Percentiles rank a stretch among this genome's conserved stretches.
These are phyloP conservation scores for Melipona beecheii DNA, from an alignment of 2,888 invertebrate genomes.

Conservation along the genomic window DNA sequence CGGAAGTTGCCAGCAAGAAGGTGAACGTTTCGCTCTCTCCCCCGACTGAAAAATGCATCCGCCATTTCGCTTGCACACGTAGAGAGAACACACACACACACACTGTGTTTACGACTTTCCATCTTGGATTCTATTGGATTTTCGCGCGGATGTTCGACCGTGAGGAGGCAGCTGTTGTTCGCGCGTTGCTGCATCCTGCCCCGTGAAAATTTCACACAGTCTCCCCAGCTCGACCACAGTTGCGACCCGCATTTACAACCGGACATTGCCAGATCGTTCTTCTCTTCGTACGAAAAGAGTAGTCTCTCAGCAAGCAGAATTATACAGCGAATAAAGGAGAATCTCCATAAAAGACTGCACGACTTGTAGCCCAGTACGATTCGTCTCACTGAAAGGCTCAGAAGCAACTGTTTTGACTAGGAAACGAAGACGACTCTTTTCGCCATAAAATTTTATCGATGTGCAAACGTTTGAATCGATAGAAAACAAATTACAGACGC, in stretches of 20 bases:
- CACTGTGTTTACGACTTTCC: conserved; percentile 64
- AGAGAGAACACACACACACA: conserved; percentile 32
- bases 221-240: conserved; percentile 7
- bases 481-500: too few relatives aligned
- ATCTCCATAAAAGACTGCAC: too few relatives aligned
- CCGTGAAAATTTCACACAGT: conserved; percentile 56
- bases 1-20: conserved; percentile 41
- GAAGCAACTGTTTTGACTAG: too few relatives aligned
- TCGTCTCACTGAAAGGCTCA: too few relatives aligned
- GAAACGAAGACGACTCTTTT: too few relatives aligned
- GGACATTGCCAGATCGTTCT: neutral
- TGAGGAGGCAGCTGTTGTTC: conserved; percentile 3
- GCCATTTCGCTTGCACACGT: conserved; percentile 51
- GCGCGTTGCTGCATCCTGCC: conserved; percentile 31
- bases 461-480: too few relatives aligned
- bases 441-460: too few relatives aligned
- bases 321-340: too few relatives aligned
- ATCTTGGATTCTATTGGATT: conserved; percentile 61
- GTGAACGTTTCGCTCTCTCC: conserved; percentile 32
- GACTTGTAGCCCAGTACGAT: too few relatives aligned
- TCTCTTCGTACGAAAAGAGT: too few relatives aligned
- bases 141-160: conserved; percentile 31
- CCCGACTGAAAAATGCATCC: conserved; percentile 65
- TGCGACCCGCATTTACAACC: conserved; percentile 35
- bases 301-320: too few relatives aligned